phyloP scores from a whole-genome alignment of 2,888 invertebrate genomes.

The Orchesella flavescens region DNA sequence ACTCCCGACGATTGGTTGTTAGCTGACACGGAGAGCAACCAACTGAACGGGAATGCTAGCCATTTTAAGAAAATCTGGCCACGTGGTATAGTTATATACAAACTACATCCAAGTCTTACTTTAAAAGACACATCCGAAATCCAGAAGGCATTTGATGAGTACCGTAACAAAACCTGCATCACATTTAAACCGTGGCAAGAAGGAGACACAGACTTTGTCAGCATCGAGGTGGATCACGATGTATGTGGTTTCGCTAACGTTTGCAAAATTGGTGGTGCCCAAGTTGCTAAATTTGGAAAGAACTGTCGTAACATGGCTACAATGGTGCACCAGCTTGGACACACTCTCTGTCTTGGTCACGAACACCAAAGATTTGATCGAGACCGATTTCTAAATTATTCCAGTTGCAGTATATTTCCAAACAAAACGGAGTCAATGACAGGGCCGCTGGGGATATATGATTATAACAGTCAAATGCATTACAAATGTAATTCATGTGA shows the following conservation, averaged over 20 bases:
- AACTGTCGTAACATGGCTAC: neutral
- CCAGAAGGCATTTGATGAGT: neutral
- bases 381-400: neutral
- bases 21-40: too few relatives aligned
- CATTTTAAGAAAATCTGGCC: constrained; percentile 26
- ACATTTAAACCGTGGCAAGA: constrained; percentile 6
- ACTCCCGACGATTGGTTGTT: too few relatives aligned
- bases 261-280: neutral
- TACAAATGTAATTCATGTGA: constrained; percentile 12
- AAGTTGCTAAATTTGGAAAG: constrained; percentile 36
- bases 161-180: constrained; percentile 33
- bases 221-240: constrained; percentile 9
- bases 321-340: constrained; percentile 47
- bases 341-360: constrained; percentile 42
- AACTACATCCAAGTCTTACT: constrained; percentile 2
- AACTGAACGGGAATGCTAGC: too few relatives aligned
- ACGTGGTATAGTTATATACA: neutral
- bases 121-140: neutral
- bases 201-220: neutral
- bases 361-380: constrained; percentile 22
- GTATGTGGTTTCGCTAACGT: constrained; percentile 19
- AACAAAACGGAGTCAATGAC: neutral
- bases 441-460: neutral
- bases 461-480: constrained; percentile 38
- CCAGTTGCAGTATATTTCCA: neutral